Evolutionary conservation across 2,113 vertebrate genomes (phyloP).

Genomic region (Cyprinus carpio): DNA sequence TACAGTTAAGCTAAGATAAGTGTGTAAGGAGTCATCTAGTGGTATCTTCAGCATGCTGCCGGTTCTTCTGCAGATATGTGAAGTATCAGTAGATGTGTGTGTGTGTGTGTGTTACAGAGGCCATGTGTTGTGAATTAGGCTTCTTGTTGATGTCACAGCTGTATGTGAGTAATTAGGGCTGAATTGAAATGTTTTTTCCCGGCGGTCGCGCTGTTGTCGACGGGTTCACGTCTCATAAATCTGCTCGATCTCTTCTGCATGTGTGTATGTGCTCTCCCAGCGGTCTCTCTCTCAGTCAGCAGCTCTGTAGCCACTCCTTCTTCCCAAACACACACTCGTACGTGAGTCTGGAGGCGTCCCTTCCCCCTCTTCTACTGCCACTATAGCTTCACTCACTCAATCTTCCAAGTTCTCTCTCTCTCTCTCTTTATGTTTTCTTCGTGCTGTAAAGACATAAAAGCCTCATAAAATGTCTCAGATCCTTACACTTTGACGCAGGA

Average conservation of each 20-base stretch:
- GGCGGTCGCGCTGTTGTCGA: constrained; percentile 53
- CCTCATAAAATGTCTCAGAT: constrained; percentile 33
- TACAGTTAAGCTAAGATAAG: background rate
- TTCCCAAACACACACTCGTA: constrained; percentile 24
- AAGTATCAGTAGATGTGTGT: constrained; percentile 30
- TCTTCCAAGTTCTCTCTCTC: background rate
- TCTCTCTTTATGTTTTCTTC: constrained; percentile 38
- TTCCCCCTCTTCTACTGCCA: constrained; percentile 22
- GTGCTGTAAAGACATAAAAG: constrained; percentile 6
- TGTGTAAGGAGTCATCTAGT: background rate
- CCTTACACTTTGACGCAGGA: constrained; percentile 7
- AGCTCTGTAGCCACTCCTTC: constrained; percentile 42
- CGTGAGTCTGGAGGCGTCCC: background rate
- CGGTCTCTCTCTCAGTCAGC: constrained; percentile 43
- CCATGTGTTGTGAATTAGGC: constrained; percentile 74
- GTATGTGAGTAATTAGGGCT: constrained; percentile 68
- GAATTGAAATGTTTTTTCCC: constrained; percentile 52
- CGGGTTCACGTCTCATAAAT: constrained; percentile 61
- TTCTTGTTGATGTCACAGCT: constrained; percentile 74
- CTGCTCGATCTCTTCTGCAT: constrained; percentile 54
- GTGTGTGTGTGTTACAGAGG: constrained; percentile 34
- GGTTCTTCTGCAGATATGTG: background rate
- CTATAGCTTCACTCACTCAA: background rate
- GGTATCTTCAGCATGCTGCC: background rate
- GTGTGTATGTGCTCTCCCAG: constrained; percentile 46